Base-by-base conservation (phyloP, 2,797 vertebrate species). In the Odontamblyopus lacepedii region DNA sequence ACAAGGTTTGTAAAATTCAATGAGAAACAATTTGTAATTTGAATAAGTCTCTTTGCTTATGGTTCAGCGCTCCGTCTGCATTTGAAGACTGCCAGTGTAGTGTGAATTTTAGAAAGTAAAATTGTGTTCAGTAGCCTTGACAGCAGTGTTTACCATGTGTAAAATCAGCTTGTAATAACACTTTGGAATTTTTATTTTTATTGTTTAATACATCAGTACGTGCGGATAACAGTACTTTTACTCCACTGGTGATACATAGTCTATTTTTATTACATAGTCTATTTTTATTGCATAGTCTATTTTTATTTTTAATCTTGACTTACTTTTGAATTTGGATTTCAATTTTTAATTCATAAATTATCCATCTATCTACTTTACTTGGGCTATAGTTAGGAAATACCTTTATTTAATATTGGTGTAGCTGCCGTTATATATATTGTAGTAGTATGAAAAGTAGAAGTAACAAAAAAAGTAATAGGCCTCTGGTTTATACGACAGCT, bases 1-100 rank as follows among this genome's bases (percentile, higher is more conserved):
- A 55, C 48, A 67, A 32, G 50, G 16, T 51, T 67, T 67, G 29
- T 55, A 67, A 67, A 23, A 67, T 67, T 1, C 12, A 67, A 55
- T 32, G 9, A 32, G 50, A 23, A 53, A 18, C 16, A 9, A 4
- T 67, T 53, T 30, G 27, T 30, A n/a, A 53, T 67, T 53, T 67
- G 48, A 67, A 67, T 29, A 65, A 8, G 57, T 66, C 41, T 66
- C 64, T 29, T 35, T 19, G 44, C 26, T 48, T 19, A 51, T 44
- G 35, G 35, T 41, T 63, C n/a, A 44, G 7, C 1, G n/a, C 29
- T 35, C 62, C 35, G 16, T 32, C 38, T 44, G 62, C 44, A 23
- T 44, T 44, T 44, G 35, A 41, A 15, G 2, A 5, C 19, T 3
- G 35, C 19, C 60, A 41, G 35, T 3, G 35, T 2, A 23, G 35